Evolutionary conservation across 2,888 invertebrate species (phyloP), one percentile per base, ranked within the genome.

Genomic region (Ariolimax columbianus): DNA sequence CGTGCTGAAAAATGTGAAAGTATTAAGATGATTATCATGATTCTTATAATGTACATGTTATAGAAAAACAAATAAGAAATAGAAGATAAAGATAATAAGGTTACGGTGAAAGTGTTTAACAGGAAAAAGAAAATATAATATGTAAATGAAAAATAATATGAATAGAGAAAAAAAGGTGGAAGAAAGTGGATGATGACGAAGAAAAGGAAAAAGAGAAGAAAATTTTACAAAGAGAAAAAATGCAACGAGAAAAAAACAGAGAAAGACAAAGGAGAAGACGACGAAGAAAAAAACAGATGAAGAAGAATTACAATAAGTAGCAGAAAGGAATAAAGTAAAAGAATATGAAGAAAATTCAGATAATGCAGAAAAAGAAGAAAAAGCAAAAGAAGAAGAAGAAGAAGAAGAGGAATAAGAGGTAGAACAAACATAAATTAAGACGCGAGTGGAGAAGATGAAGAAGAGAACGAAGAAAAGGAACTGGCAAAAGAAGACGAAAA

Each of bases 11-110:
- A n/a, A n/a, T n/a, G n/a, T n/a, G n/a, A n/a, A n/a, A n/a, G n/a
- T n/a, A n/a, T n/a, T n/a, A n/a, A n/a, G n/a, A n/a, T n/a, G n/a
- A n/a, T n/a, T n/a, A n/a, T n/a, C n/a, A n/a, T n/a, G n/a, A n/a
- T n/a, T n/a, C n/a, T n/a, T n/a, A n/a, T n/a, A n/a, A n/a, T n/a
- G n/a, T n/a, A n/a, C n/a, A n/a, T n/a, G n/a, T n/a, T n/a, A n/a
- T n/a, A n/a, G n/a, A n/a, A n/a, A n/a, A n/a, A n/a, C n/a, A n/a
- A n/a, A n/a, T n/a, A 43, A 19, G 38, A 36, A 51, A 33, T 19
- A n/a, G 63, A 63, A 63, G 51, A 43, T n/a, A 33, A 75, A 51
- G 73, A 55, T 40, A 77, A 77, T 51, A 63, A 38, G 33, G 77
- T n/a, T n/a, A n/a, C n/a, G n/a, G n/a, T n/a, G n/a, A n/a, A n/a